These are phyloP conservation scores for Microcebus tavaratra DNA, from an alignment of 2,113 vertebrate species.

Conservation along the genomic window DNA sequence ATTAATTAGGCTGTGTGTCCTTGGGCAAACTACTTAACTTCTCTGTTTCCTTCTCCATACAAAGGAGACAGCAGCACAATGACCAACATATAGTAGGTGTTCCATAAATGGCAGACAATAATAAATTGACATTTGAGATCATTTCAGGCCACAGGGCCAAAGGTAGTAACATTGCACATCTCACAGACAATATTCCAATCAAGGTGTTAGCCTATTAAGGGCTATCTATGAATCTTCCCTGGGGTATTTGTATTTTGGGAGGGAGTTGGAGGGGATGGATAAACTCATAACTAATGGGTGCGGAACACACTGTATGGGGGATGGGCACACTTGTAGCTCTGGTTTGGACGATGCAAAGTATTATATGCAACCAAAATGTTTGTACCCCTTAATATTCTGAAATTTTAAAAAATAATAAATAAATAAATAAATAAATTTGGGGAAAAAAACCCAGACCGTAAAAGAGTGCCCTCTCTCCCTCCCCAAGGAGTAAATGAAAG, in stretches of 20 bases:
- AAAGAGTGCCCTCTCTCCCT: background rate
- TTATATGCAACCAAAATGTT: too few species aligned
- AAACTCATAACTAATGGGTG: too few species aligned
- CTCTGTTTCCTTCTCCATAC: constrained; percentile 30
- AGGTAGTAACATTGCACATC: background rate
- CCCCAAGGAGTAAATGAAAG: background rate
- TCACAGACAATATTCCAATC: background rate
- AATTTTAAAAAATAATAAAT: too few species aligned
- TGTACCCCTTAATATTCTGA: too few species aligned
- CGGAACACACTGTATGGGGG: too few species aligned
- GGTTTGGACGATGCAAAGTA: too few species aligned
- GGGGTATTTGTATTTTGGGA: background rate
- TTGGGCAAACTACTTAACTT: constrained; percentile 20
- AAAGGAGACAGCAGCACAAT: background rate
- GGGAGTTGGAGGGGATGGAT: too few species aligned
- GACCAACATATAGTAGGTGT: background rate
- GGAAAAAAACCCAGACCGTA: background rate
- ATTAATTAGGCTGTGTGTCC: background rate
- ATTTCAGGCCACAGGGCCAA: background rate
- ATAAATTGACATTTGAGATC: constrained; percentile 7
- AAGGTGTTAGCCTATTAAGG: background rate
- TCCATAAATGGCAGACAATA: background rate
- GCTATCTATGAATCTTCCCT: background rate
- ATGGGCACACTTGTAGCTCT: too few species aligned
- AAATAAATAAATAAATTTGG: too few species aligned